phyloP scores from a whole-genome alignment of 2,888 invertebrate species.

The Empis stercorea region DNA sequence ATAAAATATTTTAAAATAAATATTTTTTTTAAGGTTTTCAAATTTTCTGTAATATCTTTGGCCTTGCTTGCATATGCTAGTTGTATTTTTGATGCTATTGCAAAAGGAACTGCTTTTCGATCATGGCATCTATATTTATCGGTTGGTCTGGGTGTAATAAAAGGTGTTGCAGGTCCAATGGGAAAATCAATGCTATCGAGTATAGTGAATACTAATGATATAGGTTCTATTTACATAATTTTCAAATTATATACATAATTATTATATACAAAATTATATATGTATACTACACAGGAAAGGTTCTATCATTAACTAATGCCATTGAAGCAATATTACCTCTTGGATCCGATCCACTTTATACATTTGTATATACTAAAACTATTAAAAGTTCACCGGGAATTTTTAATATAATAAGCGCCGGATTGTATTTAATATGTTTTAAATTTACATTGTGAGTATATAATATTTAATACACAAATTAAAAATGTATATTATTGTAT shows the following conservation, averaged over 20 bases:
- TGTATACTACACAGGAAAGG: constrained; percentile 41
- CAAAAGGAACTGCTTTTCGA: constrained; percentile 28
- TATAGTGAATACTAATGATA: constrained; percentile 28
- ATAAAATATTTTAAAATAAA: no score
- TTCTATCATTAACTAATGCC: constrained; percentile 53
- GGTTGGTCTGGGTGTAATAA: constrained; percentile 25
- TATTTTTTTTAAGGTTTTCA: constrained; percentile 17
- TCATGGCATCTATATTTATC: constrained; percentile 32
- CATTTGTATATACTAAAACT: constrained; percentile 47
- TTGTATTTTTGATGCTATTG: constrained; percentile 28
- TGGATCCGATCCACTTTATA: constrained; percentile 48
- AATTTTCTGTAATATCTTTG: constrained; percentile 29
- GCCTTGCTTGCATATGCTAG: constrained; percentile 26
- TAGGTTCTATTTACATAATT: constrained; percentile 25
- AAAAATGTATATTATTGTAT: no score
- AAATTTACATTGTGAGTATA: constrained; percentile 24
- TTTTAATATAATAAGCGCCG: constrained; percentile 43
- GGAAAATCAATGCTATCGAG: constrained; percentile 32
- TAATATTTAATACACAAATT: no score
- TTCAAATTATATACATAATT: neutral
- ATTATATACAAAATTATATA: no score
- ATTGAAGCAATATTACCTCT: constrained; percentile 51
- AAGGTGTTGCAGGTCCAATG: constrained; percentile 32
- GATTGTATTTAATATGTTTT: constrained; percentile 30
- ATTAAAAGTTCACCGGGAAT: constrained; percentile 43